Conservation (phyloP, 1,140 invertebrate genomes). For the Caerostris extrusa region DNA sequence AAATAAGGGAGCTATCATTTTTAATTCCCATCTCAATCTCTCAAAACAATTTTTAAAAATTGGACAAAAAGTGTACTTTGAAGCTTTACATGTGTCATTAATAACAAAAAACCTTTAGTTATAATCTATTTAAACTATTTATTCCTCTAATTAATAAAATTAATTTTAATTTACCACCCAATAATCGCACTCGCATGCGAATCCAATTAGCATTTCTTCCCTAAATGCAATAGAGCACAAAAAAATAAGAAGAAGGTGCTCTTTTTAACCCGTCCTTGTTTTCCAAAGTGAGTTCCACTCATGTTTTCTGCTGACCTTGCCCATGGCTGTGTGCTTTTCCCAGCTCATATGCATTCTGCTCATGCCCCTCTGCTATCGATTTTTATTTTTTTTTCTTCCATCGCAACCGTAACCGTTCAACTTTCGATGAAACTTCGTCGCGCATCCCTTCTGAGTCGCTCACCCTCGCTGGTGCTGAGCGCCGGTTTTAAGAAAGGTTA, state of each 20-base stretch:
- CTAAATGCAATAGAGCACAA: not conserved
- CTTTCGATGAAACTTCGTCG: not conserved
- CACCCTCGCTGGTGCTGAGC: not conserved
- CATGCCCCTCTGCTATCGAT: not conserved
- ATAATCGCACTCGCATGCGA: too few species aligned
- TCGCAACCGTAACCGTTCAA: not conserved
- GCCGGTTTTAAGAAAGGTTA: constrained; percentile 11
- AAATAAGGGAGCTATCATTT: too few species aligned
- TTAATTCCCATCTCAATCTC: too few species aligned
- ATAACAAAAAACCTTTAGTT: too few species aligned
- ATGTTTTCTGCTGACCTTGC: not conserved
- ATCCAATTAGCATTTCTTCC: not conserved
- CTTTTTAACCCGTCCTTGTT: not conserved
- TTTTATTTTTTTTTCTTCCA: not conserved
- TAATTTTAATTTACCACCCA: too few species aligned
- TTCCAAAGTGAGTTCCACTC: not conserved
- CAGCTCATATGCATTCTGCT: not conserved
- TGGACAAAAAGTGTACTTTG: too few species aligned
- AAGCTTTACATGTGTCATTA: too few species aligned
- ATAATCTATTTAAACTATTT: too few species aligned
- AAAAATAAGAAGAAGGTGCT: not conserved
- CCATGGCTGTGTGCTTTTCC: constrained; percentile 15
- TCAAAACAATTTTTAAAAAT: too few species aligned
- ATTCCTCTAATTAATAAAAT: too few species aligned
- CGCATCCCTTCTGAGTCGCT: constrained; percentile 13